These are phyloP conservation scores for Zaprionus obscuricornis DNA, from an alignment of 2,888 invertebrate genomes.

Conservation along the genomic window DNA sequence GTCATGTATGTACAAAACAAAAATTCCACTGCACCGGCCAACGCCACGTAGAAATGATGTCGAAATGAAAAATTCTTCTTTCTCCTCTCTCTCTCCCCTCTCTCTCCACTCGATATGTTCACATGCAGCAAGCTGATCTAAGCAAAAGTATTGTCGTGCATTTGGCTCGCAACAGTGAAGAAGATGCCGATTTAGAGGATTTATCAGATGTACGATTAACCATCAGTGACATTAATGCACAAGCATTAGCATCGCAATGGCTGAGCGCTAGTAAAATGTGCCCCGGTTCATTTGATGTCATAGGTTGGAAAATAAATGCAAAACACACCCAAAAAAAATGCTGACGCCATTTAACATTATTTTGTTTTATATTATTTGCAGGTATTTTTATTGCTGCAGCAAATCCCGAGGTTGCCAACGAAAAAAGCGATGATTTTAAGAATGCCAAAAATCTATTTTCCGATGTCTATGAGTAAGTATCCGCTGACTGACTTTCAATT, in stretches of 20 bases:
- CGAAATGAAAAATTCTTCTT: too few species aligned
- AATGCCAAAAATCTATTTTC: slow-evolving; percentile 74
- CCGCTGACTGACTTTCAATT: rapidly evolving
- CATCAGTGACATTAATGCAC: slow-evolving; percentile 73
- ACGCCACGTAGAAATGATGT: slow-evolving; percentile 57
- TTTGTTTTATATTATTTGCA: slow-evolving; percentile 55
- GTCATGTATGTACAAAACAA: slow-evolving; percentile 87
- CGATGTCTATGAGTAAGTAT: slow-evolving; percentile 73
- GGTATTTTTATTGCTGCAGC: slow-evolving; percentile 90
- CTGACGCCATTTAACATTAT: not conserved
- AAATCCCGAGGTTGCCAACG: slow-evolving; percentile 86
- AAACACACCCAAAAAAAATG: not conserved
- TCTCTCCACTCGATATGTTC: too few species aligned
- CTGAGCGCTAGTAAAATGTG: slow-evolving; percentile 94
- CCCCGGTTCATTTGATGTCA: slow-evolving; percentile 93
- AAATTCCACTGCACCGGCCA: slow-evolving; percentile 2
- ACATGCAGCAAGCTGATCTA: slow-evolving; percentile 84
- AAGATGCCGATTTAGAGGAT: slow-evolving; percentile 78
- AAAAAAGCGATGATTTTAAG: slow-evolving; percentile 64
- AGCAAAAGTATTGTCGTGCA: slow-evolving; percentile 91
- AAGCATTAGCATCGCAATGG: slow-evolving; percentile 87
- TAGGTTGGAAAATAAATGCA: slow-evolving; percentile 85
- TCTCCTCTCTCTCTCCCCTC: too few species aligned
- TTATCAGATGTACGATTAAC: slow-evolving; percentile 46
- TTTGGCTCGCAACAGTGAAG: slow-evolving; percentile 89